phyloP scores from a whole-genome alignment of 2,888 invertebrate species.

The Cataglyphis altisquamis region DNA sequence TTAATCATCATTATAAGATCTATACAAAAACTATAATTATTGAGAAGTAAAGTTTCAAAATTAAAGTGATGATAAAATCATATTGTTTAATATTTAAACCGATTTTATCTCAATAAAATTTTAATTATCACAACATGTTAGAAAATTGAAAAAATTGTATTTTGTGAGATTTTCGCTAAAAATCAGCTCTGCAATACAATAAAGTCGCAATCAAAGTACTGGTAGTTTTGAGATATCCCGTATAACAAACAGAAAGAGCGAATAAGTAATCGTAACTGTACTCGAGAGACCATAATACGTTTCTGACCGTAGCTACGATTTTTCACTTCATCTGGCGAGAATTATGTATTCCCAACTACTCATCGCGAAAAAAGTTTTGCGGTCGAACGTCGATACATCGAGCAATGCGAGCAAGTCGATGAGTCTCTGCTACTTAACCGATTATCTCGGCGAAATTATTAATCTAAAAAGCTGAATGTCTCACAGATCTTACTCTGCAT shows the following conservation, averaged over 20 bases:
- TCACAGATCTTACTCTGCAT: neutral
- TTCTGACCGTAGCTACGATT: slow-evolving; percentile 64
- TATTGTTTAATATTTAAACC: slow-evolving; percentile 1
- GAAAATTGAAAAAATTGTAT: neutral
- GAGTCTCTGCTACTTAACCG: neutral
- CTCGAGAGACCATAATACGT: slow-evolving; percentile 53
- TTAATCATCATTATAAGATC: neutral
- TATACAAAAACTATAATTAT: neutral
- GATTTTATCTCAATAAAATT: slow-evolving; percentile 17
- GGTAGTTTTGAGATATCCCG: slow-evolving; percentile 33
- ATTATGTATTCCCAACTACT: slow-evolving; percentile 50
- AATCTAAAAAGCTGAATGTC: slow-evolving; percentile 38
- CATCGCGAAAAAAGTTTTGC: slow-evolving; percentile 45
- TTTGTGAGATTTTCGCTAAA: slow-evolving; percentile 6
- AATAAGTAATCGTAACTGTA: slow-evolving; percentile 50
- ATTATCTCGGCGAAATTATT: slow-evolving; percentile 27
- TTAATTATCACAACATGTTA: neutral
- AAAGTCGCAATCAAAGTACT: neutral
- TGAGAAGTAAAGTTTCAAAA: neutral
- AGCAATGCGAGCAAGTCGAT: slow-evolving; percentile 46
- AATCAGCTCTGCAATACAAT: neutral
- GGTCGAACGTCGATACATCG: slow-evolving; percentile 53
- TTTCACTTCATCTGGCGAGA: slow-evolving; percentile 61
- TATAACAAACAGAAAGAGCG: slow-evolving; percentile 36
- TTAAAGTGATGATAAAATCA: neutral